Base-by-base conservation (phyloP, 2,888 invertebrate species). In the Agriopis marginaria region DNA sequence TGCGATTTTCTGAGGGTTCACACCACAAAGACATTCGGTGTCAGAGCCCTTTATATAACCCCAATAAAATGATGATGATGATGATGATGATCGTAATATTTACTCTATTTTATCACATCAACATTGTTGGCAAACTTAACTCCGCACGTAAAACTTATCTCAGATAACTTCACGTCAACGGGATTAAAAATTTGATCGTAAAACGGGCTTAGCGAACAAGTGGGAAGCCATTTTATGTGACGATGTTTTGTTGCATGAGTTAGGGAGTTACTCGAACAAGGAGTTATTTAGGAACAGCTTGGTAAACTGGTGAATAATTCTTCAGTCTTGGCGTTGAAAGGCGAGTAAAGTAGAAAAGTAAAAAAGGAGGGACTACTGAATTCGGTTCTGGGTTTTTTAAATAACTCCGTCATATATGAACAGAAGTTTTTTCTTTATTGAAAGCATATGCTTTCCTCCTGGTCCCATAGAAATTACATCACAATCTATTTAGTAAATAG, bases 161-260 rank as follows among this genome's bases (percentile, higher is more conserved):
- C 77, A 84, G 83, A 32, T 86, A 84, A 87, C 85, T 83, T 39
- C 82, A 85, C 83, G 85, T 84, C 82, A 79, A 76, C 82, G 63
- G 86, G 87, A 89, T 89, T 89, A 89, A 89, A 89, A 88, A 88
- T 83, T 84, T 78, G 78, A 70, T 84, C 87, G 81, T 89, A 87
- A 88, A 87, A 60, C 68, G 59, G 75, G 77, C 75, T 82, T 80
- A 79, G 79, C 69, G 73, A 68, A 71, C 68, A 70, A 74, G 76
- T 72, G 67, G 66, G 58, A 45, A 40, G 62, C 45, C 50, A 42
- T 53, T 70, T 64, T 70, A 70, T 63, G 66, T 10, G 49, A 40
- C 50, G 44, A 61, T 70, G 63, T 67, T 71, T 73, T 69, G 73
- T 69, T 17, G 42, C 39, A 45, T 63, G 62, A 71, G 65, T 71